Base-by-base conservation (phyloP, 2,888 invertebrate genomes). In the Gastrophysa polygoni region DNA sequence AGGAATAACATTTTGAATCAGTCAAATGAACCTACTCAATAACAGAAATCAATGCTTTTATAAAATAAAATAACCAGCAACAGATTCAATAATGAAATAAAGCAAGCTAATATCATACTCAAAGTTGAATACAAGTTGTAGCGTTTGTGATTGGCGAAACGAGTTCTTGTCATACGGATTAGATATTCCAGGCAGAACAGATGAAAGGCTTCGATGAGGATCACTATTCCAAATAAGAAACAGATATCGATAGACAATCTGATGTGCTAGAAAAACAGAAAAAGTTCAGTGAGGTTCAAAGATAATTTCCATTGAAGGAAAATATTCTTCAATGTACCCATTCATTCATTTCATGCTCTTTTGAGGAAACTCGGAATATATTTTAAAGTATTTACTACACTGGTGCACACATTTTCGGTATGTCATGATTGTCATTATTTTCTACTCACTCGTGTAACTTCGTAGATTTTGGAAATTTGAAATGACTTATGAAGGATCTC, bases 121-220 rank as follows among this genome's bases (percentile, higher is more conserved):
- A 43, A 10, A 24, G 21, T 43, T 8, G 54, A 17, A 28, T 54
- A 54, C 10, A 44, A 7, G 24, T 29, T 44, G 54, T 43, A 54
- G 2, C 54, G 24, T 16, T 54, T 54, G 16, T 54, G 24, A 18
- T 48, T 43, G 43, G 47, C 49, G 11, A 62, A 62, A 14, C 58
- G 62, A 7, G 49, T 38, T 46, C 38, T 49, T 43, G 62, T 34
- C 16, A 62, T 8, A 6, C 58, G 24, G 16, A 62, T 32, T 32
- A 58, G 54, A 18, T 44, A 14, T 10, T 62, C 58, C 46, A 62
- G 49, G 34, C 57, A 44, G 28, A 58, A 43, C 10, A 62, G 48
- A 34, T 62, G 62, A 46, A 58, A 16, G 8, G 11, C 32, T 20
- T 58, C 43, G 20, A 62, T 21, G 21, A 54, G 10, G 4, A 62